These are phyloP conservation scores for Urechis unicinctus DNA, from an alignment of 2,888 invertebrate species.

Conservation along the genomic window DNA sequence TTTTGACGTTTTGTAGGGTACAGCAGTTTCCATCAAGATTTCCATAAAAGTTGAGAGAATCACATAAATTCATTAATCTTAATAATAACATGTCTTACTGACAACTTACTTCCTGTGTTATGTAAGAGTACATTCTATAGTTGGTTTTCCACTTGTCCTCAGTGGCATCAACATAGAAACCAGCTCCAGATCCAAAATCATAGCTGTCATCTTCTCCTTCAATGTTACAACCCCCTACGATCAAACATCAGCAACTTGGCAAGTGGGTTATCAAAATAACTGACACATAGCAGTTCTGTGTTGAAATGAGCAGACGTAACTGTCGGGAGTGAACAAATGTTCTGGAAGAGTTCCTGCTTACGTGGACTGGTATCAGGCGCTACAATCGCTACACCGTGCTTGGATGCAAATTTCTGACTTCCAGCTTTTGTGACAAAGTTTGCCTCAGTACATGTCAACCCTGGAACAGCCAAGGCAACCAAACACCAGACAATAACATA, in stretches of 20 bases:
- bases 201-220: constrained; percentile 85
- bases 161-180: constrained; percentile 90
- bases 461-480: constrained; percentile 61
- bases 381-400: constrained; percentile 78
- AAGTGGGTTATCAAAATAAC: too few relatives aligned
- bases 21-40: too few relatives aligned
- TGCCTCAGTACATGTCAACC: constrained; percentile 86
- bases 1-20: too few relatives aligned
- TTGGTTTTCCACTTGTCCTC: constrained; percentile 85
- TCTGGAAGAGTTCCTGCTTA: constrained; percentile 22
- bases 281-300: too few relatives aligned
- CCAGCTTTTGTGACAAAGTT: constrained; percentile 94
- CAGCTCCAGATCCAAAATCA: constrained; percentile 93
- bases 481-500: too few relatives aligned
- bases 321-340: not conserved
- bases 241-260: too few relatives aligned
- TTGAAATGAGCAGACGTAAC: too few relatives aligned
- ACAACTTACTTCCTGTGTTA: constrained; percentile 67
- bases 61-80: not conserved
- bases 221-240: constrained; percentile 73
- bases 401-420: constrained; percentile 83
- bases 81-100: not conserved
- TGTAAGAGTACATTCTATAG: constrained; percentile 91
- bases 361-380: constrained; percentile 93
- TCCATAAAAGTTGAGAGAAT: too few relatives aligned